phyloP scores from a whole-genome alignment of 1,140 invertebrate genomes.

The Wasmannia auropunctata region DNA sequence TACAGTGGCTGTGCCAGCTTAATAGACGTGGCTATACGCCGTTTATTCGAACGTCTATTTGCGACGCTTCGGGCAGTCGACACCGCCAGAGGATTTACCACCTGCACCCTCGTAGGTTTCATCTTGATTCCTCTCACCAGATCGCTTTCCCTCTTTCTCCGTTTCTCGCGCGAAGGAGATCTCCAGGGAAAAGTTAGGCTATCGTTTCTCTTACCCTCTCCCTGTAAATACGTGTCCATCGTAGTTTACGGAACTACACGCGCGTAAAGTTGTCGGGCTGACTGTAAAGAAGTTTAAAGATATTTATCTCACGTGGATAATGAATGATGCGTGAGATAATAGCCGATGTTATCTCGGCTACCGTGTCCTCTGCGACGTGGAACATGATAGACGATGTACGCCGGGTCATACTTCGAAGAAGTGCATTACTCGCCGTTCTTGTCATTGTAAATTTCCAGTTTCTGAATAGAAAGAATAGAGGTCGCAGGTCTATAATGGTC shows the following conservation, averaged over 20 bases:
- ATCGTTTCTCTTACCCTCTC: background rate
- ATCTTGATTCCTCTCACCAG: background rate
- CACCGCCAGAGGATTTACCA: background rate
- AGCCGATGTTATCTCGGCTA: constrained; percentile 71
- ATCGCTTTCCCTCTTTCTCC: background rate
- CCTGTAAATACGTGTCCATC: constrained; percentile 33
- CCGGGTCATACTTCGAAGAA: background rate
- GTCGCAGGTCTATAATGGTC: background rate
- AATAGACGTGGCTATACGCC: background rate
- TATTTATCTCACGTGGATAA: constrained; percentile 67
- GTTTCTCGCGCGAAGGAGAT: background rate
- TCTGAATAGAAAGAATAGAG: constrained; percentile 2
- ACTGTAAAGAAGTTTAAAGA: constrained; percentile 72
- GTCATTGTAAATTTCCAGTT: constrained; percentile 39
- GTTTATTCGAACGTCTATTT: constrained; percentile 2
- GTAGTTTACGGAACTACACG: constrained; percentile 64
- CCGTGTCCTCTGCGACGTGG: constrained; percentile 8
- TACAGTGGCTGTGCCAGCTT: too few species aligned
- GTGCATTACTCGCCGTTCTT: background rate
- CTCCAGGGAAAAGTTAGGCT: background rate
- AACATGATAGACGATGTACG: constrained; percentile 30
- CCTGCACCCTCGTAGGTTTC: background rate
- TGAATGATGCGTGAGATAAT: constrained; percentile 77
- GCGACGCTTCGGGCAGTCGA: background rate
- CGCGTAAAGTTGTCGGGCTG: constrained; percentile 72